A percentile compares a stretch with the other conserved stretches of the same genome.
Conservation (phyloP, 2,797 vertebrate genomes). For the Myotis myotis region DNA sequence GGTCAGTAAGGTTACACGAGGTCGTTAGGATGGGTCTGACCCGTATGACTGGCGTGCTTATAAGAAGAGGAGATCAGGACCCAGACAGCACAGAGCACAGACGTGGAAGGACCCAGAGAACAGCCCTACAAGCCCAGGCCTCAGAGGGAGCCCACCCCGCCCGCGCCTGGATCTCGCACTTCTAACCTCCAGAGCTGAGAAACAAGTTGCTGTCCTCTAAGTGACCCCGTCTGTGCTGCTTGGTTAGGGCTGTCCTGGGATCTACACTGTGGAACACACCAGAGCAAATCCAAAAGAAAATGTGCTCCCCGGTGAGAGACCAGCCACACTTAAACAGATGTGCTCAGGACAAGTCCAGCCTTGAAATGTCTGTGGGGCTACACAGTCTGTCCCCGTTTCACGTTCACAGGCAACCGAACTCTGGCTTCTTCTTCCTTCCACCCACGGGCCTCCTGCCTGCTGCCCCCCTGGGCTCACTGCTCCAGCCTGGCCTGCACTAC, state of each 20-base stretch:
- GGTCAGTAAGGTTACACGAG: neutral
- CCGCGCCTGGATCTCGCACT: neutral
- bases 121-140: neutral
- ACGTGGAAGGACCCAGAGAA: neutral
- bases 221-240: neutral
- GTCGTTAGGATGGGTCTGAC: neutral
- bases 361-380: neutral
- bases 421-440: neutral
- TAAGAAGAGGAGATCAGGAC: neutral
- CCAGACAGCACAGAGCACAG: neutral
- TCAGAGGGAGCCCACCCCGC: neutral
- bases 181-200: neutral
- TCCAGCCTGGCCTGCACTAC: neutral
- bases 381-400: accelerated
- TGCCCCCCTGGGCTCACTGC: neutral
- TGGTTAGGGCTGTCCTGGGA: neutral
- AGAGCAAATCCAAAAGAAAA: neutral
- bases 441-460: no score
- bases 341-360: neutral
- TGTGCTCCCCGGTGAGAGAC: neutral
- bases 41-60: neutral
- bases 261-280: neutral
- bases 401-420: accelerated
- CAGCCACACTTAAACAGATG: neutral
- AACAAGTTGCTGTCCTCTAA: neutral